Evolutionary conservation across 2,113 vertebrate genomes (phyloP).

Genomic region (Clarias batrachus): DNA sequence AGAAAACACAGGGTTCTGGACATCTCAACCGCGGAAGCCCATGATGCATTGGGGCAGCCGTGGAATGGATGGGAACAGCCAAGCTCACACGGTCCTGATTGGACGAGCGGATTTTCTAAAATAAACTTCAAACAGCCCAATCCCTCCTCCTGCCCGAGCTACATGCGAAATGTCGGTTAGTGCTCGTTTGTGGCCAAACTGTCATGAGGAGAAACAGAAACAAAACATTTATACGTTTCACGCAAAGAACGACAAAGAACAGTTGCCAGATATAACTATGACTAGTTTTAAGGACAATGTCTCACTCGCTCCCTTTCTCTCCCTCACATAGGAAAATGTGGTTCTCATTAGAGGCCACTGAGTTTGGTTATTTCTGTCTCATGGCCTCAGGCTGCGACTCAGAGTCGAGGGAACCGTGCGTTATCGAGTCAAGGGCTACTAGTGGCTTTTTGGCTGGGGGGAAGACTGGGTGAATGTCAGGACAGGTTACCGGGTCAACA

Average conservation of each 20-base stretch:
- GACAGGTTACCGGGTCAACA: slow-evolving; percentile 38
- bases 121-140: slow-evolving; percentile 50
- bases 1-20: slow-evolving; percentile 40
- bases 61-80: slow-evolving; percentile 52
- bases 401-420: slow-evolving; percentile 27
- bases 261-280: slow-evolving; percentile 8
- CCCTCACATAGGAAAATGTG: slow-evolving; percentile 29
- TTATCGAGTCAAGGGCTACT: slow-evolving; percentile 10
- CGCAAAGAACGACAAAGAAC: slow-evolving; percentile 17
- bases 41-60: slow-evolving; percentile 47
- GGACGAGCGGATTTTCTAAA: slow-evolving; percentile 45
- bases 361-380: slow-evolving; percentile 55
- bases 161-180: slow-evolving; percentile 37
- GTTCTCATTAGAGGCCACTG: slow-evolving; percentile 47
- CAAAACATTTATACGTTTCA: slow-evolving; percentile 17
- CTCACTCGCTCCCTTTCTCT: slow-evolving; percentile 21
- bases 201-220: slow-evolving; percentile 31
- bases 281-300: slow-evolving; percentile 31
- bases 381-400: slow-evolving; percentile 39
- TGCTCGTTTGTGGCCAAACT: slow-evolving; percentile 34
- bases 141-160: slow-evolving; percentile 35
- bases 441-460: slow-evolving; percentile 26
- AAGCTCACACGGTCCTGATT: slow-evolving; percentile 50
- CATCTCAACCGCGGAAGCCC: slow-evolving; percentile 50
- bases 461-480: slow-evolving; percentile 29